Conservation (phyloP, 2,888 invertebrate species). For the Melanophora roralis region DNA sequence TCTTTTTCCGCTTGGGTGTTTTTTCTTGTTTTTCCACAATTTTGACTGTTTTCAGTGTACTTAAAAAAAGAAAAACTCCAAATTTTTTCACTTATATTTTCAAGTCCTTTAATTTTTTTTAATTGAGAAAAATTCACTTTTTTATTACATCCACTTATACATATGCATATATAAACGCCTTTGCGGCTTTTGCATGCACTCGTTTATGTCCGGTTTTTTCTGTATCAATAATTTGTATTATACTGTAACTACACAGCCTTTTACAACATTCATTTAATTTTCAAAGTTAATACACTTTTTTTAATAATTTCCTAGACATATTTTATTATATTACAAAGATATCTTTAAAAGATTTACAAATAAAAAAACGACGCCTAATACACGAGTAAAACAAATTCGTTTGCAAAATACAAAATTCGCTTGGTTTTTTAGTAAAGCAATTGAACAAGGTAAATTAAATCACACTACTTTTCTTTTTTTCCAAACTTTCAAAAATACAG, state of each 20-base stretch:
- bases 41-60: conserved; percentile 72
- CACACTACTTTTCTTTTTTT: no score
- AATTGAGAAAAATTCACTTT: neutral
- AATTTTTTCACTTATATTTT: neutral
- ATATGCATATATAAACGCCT: conserved; percentile 29
- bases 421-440: no score
- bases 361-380: conserved; percentile 56
- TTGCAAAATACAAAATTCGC: conserved; percentile 55
- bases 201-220: conserved; percentile 59
- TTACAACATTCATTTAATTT: neutral
- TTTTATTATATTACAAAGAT: neutral
- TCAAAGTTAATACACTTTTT: neutral
- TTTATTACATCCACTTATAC: neutral
- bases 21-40: conserved; percentile 77
- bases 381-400: conserved; percentile 50
- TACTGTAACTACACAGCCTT: neutral
- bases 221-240: conserved; percentile 51
- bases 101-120: no score
- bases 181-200: conserved; percentile 48
- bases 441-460: no score
- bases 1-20: conserved; percentile 77
- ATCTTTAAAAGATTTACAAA: conserved; percentile 25
- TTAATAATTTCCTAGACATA: neutral
- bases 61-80: neutral
- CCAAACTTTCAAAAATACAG: no score